These are phyloP conservation scores for Gymnosoma rotundatum DNA, from an alignment of 2,888 invertebrate genomes.

Conservation along the genomic window DNA sequence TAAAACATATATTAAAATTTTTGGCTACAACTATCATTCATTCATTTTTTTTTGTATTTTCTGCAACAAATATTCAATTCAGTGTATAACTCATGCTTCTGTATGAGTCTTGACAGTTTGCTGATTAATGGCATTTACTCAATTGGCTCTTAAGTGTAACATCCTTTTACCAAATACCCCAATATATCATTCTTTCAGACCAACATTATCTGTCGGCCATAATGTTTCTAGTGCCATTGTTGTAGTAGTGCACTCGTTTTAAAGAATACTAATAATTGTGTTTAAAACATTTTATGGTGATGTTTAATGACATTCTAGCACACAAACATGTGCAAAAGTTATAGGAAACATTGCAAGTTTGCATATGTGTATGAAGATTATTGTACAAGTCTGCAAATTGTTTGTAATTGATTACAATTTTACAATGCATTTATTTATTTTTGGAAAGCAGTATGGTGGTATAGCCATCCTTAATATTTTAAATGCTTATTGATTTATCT, in stretches of 20 bases:
- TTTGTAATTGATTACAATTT: slow-evolving; percentile 67
- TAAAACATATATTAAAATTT: too few species aligned
- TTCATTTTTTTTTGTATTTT: neutral
- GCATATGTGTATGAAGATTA: neutral
- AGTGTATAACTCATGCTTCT: slow-evolving; percentile 55
- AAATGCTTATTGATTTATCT: slow-evolving; percentile 66
- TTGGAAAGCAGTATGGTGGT: slow-evolving; percentile 31
- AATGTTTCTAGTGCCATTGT: slow-evolving; percentile 42
- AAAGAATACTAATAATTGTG: slow-evolving; percentile 58
- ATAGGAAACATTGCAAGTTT: neutral
- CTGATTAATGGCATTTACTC: slow-evolving; percentile 75
- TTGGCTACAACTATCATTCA: neutral
- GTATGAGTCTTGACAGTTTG: slow-evolving; percentile 75
- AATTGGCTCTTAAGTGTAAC: slow-evolving; percentile 70
- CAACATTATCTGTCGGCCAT: slow-evolving; percentile 40
- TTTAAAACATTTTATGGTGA: slow-evolving; percentile 35
- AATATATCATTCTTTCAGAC: slow-evolving; percentile 63
- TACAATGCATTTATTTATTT: slow-evolving; percentile 63
- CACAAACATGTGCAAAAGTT: neutral
- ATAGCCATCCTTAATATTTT: slow-evolving; percentile 27
- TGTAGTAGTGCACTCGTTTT: slow-evolving; percentile 53
- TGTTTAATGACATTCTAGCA: slow-evolving; percentile 18
- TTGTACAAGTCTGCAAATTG: slow-evolving; percentile 44
- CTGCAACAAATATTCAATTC: neutral
- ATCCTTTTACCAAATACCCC: slow-evolving; percentile 65